A percentile compares a stretch with the other conserved stretches of the same genome.
Evolutionary conservation across 2,797 vertebrate genomes (phyloP).

Genomic region (Pachyuromys duprasi): DNA sequence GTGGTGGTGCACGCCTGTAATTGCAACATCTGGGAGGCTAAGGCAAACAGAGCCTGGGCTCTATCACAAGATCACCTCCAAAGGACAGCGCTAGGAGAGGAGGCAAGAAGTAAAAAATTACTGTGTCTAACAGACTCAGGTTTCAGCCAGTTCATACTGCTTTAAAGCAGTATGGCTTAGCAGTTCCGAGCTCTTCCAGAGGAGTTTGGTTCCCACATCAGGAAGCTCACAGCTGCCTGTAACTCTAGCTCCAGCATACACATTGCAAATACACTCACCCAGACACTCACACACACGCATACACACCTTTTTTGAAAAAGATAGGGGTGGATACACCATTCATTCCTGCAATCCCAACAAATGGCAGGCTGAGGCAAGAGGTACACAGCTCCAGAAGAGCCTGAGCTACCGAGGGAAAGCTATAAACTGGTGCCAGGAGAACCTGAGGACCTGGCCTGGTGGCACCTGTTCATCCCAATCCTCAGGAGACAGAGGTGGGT

Average conservation of each 20-base stretch:
- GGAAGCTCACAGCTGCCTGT: not conserved
- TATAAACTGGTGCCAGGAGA: not conserved
- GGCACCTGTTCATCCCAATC: not conserved
- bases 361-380: not conserved
- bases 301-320: not conserved
- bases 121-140: constrained; percentile 17
- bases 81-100: too few species aligned
- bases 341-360: not conserved
- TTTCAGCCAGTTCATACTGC: constrained; percentile 55
- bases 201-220: not conserved
- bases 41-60: not conserved
- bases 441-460: not conserved
- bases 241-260: not conserved
- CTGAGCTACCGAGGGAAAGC: not conserved
- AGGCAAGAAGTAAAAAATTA: not conserved
- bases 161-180: constrained; percentile 8
- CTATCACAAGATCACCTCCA: not conserved
- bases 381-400: not conserved
- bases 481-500: not conserved
- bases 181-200: not conserved
- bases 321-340: not conserved
- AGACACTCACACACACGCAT: not conserved
- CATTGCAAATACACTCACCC: not conserved
- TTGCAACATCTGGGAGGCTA: not conserved
- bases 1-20: not conserved